These are phyloP conservation scores for Enoplolaimus lenunculus DNA, from an alignment of 2,888 invertebrate species.

Conservation along the genomic window DNA sequence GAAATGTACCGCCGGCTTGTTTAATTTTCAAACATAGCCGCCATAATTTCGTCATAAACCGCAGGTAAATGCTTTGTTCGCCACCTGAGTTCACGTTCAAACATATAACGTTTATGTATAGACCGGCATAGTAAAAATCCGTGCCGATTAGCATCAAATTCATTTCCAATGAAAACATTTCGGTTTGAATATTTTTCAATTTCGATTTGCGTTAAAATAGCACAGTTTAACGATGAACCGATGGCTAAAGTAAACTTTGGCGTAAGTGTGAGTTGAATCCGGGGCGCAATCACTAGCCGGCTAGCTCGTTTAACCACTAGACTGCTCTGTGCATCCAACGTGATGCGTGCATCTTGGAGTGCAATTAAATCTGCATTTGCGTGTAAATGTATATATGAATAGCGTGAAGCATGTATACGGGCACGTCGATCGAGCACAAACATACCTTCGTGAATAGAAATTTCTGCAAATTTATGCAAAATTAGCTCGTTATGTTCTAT, in stretches of 20 bases:
- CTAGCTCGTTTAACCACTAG: not conserved
- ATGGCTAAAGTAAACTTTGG: not conserved
- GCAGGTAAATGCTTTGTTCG: not conserved
- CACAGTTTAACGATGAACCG: not conserved
- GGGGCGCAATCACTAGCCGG: not conserved
- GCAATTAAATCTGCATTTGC: not conserved
- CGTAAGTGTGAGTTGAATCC: not conserved
- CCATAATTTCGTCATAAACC: not conserved
- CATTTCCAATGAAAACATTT: not conserved
- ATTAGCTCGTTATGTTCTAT: not conserved
- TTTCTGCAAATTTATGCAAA: not conserved
- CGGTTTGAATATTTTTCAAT: not conserved
- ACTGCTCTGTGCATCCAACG: not conserved
- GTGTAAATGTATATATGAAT: not conserved
- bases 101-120: not conserved
- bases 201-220: not conserved
- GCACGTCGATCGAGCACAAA: not conserved
- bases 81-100: not conserved
- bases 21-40: not conserved
- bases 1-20: too few relatives aligned
- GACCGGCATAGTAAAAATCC: not conserved
- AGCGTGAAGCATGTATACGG: not conserved
- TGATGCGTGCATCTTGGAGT: not conserved
- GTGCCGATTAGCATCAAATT: not conserved
- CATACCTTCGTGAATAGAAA: not conserved